phyloP scores from a whole-genome alignment of 2,113 vertebrate species.

The Bujurquina vittata region DNA sequence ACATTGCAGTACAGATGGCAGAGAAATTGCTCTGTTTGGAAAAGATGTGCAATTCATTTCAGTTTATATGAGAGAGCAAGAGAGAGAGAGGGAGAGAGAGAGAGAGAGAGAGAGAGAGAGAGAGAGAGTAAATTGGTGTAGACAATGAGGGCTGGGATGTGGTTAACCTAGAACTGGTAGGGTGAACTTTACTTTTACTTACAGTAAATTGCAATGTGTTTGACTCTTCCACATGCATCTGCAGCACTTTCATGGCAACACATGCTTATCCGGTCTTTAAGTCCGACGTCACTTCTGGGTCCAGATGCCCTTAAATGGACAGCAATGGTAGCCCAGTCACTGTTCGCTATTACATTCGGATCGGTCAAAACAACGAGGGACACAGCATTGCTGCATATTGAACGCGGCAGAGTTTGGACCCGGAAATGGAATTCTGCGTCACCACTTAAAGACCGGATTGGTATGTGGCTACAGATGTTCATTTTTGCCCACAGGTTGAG shows the following conservation, averaged over 20 bases:
- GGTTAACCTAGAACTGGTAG: background rate
- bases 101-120: constrained; percentile 9
- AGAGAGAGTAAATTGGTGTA: background rate
- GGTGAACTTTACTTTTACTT: background rate
- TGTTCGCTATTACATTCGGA: no score
- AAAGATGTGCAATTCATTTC: constrained; percentile 73
- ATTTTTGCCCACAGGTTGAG: no score
- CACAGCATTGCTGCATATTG: no score
- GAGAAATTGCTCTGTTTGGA: constrained; percentile 77
- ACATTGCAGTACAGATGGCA: constrained; percentile 75
- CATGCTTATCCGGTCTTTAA: no score
- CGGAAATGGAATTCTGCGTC: no score
- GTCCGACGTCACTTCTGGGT: no score
- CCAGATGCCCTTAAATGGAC: no score
- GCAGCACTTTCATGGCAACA: background rate
- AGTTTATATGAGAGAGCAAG: constrained; percentile 49
- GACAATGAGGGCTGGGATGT: background rate
- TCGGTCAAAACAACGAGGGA: no score
- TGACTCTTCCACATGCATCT: background rate
- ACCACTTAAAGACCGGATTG: no score
- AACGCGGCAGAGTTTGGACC: no score
- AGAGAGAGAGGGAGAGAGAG: no score
- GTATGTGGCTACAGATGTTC: background rate
- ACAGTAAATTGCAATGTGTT: background rate
- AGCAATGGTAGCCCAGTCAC: no score